Evolutionary conservation across 2,113 vertebrate genomes (phyloP).

Genomic region (Eudorcas thomsonii): DNA sequence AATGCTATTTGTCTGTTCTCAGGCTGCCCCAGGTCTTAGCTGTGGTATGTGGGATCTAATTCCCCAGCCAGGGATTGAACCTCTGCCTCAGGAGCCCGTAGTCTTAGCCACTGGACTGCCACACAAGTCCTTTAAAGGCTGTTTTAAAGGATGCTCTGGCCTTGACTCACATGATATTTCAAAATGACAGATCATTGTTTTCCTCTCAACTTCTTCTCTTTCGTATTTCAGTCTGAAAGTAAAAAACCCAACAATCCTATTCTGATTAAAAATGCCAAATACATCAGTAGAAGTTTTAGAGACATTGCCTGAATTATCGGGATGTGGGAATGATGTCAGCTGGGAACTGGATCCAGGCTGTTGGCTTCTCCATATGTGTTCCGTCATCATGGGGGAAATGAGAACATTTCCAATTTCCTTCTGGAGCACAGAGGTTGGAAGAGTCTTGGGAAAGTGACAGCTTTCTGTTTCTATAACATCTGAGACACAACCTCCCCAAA

Average conservation of each 20-base stretch:
- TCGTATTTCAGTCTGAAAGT: neutral
- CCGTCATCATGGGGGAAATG: neutral
- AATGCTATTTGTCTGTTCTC: neutral
- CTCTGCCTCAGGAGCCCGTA: neutral
- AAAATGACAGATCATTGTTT: neutral
- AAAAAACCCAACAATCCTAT: neutral
- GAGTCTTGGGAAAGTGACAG: neutral
- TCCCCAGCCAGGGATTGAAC: neutral
- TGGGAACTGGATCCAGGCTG: neutral
- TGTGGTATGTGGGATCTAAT: neutral
- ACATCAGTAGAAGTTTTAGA: neutral
- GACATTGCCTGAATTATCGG: neutral
- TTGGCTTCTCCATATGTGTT: neutral
- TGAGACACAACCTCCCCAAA: neutral
- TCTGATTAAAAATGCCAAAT: neutral
- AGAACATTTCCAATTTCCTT: neutral
- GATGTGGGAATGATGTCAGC: neutral
- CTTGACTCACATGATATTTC: neutral
- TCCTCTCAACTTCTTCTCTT: neutral
- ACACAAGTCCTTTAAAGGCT: neutral
- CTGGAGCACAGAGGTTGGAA: neutral
- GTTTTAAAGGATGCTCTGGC: neutral
- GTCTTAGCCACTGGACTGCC: neutral
- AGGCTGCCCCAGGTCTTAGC: neutral
- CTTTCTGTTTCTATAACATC: neutral